phyloP scores from a whole-genome alignment of 2,888 invertebrate species.

The Tetanocera ferruginea region DNA sequence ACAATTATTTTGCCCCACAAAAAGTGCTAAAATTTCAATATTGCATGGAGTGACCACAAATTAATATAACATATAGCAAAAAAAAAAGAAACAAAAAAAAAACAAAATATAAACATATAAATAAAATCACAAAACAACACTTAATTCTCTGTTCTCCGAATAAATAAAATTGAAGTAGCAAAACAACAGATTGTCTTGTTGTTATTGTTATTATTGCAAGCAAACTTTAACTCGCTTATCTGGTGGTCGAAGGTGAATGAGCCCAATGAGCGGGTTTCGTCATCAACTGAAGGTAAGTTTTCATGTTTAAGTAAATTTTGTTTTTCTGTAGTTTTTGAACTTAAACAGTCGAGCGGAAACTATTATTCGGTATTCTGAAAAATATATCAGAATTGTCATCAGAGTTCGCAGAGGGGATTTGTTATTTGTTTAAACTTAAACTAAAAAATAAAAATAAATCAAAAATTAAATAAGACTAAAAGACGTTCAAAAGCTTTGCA shows the following conservation, averaged over 20 bases:
- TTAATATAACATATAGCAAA: conserved; percentile 40
- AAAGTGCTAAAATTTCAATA: too few relatives aligned
- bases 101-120: conserved; percentile 20
- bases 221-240: conserved; percentile 1
- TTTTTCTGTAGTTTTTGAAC: not conserved
- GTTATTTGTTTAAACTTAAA: too few relatives aligned
- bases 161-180: not conserved
- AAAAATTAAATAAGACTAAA: too few relatives aligned
- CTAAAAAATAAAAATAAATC: too few relatives aligned
- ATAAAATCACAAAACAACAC: not conserved
- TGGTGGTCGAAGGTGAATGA: conserved; percentile 59
- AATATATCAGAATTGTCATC: too few relatives aligned
- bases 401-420: too few relatives aligned
- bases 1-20: too few relatives aligned
- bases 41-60: not conserved
- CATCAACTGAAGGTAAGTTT: conserved; percentile 68
- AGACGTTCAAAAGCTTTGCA: too few relatives aligned
- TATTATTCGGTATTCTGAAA: too few relatives aligned
- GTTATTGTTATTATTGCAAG: not conserved
- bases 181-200: not conserved
- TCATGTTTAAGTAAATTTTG: conserved; percentile 30
- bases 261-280: conserved; percentile 69
- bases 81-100: conserved; percentile 36
- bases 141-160: not conserved
- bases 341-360: too few relatives aligned